Percentiles rank a stretch among this genome's conserved stretches.
These are phyloP conservation scores for Dicrurus megarhynchus DNA, from an alignment of 2,113 vertebrate genomes.

Conservation along the genomic window DNA sequence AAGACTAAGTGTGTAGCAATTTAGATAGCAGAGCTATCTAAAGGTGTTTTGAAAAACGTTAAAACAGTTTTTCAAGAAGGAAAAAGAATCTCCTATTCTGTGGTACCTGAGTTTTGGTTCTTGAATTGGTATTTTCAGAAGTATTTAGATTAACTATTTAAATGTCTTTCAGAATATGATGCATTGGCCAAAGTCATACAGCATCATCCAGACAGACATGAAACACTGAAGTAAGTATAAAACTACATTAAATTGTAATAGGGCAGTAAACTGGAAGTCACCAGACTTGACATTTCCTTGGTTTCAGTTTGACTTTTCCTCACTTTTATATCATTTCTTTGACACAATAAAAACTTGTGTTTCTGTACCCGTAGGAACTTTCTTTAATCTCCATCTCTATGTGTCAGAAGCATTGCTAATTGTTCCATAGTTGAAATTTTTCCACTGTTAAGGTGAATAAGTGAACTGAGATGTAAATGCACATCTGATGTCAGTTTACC, in stretches of 20 bases:
- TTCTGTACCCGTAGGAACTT: not conserved
- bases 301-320: not conserved
- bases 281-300: not conserved
- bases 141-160: not conserved
- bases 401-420: not conserved
- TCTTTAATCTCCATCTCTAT: not conserved
- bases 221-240: slow-evolving; percentile 90
- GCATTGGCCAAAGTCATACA: slow-evolving; percentile 97
- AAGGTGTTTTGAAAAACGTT: not conserved
- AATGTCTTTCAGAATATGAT: slow-evolving; percentile 88
- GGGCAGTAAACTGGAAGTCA: not conserved
- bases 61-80: not conserved
- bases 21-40: not conserved
- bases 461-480: not conserved
- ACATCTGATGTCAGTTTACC: not conserved
- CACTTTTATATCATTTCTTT: not conserved
- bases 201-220: slow-evolving; percentile 94
- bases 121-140: not conserved
- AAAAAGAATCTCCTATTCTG: not conserved
- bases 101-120: not conserved
- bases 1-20: not conserved
- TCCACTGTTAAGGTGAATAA: not conserved
- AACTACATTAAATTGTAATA: not conserved
- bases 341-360: not conserved
- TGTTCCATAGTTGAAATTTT: not conserved